Percentiles rank a stretch among this genome's conserved stretches.
phyloP scores from a whole-genome alignment of 2,113 vertebrate species.

The Datnioides undecimradiatus region DNA sequence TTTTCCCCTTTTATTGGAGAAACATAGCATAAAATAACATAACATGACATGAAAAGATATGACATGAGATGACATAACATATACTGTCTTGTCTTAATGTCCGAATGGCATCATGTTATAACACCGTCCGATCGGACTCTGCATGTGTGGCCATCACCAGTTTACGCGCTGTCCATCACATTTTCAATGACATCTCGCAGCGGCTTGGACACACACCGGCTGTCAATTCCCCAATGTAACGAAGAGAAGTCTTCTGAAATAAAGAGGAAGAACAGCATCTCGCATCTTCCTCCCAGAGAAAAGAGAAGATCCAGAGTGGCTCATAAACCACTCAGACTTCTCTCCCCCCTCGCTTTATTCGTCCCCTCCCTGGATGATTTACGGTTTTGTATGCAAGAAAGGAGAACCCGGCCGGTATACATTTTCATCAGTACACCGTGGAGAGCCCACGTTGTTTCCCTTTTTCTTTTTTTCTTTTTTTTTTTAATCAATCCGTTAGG shows the following conservation, averaged over 20 bases:
- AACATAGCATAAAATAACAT: too few relatives aligned
- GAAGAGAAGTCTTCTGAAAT: conserved; percentile 3
- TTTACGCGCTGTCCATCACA: conserved; percentile 65
- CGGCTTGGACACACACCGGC: conserved; percentile 13
- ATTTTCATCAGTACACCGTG: conserved; percentile 21
- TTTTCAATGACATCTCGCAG: conserved; percentile 45
- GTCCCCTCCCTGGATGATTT: not conserved
- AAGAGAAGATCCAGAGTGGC: not conserved
- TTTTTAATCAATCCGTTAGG: conserved; percentile 43
- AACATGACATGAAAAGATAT: too few relatives aligned
- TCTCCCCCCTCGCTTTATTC: not conserved
- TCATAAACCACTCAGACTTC: conserved; percentile 8
- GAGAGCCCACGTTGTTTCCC: conserved; percentile 18
- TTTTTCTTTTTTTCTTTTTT: not conserved
- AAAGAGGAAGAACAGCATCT: not conserved
- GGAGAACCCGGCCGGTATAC: not conserved
- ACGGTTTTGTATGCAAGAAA: not conserved
- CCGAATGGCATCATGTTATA: too few relatives aligned
- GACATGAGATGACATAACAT: too few relatives aligned
- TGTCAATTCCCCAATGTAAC: conserved; percentile 10
- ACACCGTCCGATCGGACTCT: too few relatives aligned
- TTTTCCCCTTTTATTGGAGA: too few relatives aligned
- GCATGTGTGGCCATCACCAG: conserved; percentile 6
- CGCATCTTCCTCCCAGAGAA: not conserved
- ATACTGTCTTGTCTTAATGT: too few relatives aligned